These are phyloP conservation scores for Burhinus oedicnemus DNA, from an alignment of 2,113 vertebrate genomes.

Conservation along the genomic window DNA sequence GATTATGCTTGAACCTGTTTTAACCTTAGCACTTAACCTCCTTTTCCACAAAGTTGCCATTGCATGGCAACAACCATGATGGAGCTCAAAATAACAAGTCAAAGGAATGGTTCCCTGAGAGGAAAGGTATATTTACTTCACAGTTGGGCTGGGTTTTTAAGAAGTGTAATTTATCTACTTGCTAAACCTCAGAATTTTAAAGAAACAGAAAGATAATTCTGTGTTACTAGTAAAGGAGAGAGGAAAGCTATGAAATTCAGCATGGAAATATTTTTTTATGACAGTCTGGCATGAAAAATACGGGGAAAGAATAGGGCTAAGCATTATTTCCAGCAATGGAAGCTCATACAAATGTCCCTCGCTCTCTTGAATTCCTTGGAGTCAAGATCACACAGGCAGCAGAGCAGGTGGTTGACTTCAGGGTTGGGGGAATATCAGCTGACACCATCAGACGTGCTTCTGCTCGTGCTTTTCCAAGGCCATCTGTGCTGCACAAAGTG, in stretches of 20 bases:
- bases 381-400: background rate
- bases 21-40: constrained; percentile 48
- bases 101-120: background rate
- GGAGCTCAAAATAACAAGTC: background rate
- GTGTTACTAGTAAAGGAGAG: background rate
- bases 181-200: background rate
- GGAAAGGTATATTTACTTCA: background rate
- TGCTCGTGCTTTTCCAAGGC: background rate
- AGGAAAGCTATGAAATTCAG: background rate
- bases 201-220: background rate
- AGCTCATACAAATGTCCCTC: background rate
- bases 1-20: constrained; percentile 48
- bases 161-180: background rate
- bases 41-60: background rate
- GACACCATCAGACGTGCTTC: background rate
- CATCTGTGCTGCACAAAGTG: background rate
- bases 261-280: background rate
- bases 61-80: background rate
- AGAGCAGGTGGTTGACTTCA: background rate
- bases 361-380: background rate
- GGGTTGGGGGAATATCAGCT: background rate
- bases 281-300: background rate
- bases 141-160: background rate
- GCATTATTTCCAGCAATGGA: background rate
- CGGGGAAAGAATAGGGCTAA: background rate